phyloP scores from a whole-genome alignment of 2,888 invertebrate species.

The Thereva nobilitata region DNA sequence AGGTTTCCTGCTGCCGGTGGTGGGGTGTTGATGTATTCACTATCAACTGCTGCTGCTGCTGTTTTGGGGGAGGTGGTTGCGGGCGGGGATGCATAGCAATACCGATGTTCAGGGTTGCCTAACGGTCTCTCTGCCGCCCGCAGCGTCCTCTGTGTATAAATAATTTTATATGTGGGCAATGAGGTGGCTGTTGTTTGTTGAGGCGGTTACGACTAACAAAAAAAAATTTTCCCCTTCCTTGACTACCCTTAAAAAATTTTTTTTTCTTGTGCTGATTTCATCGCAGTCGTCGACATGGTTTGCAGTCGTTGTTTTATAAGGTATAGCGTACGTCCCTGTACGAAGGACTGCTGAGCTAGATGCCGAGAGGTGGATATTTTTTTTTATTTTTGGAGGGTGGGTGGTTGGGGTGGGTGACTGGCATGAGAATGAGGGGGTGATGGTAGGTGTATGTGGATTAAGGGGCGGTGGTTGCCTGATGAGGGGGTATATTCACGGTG shows the following conservation, averaged over 20 bases:
- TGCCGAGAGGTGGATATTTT: too few species aligned
- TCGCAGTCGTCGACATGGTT: slow-evolving; percentile 30
- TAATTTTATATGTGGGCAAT: slow-evolving; percentile 40
- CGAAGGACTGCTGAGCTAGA: too few species aligned
- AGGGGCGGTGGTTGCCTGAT: slow-evolving; percentile 3
- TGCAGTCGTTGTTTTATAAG: slow-evolving; percentile 19
- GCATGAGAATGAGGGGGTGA: neutral
- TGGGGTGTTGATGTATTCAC: too few species aligned
- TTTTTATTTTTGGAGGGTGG: neutral
- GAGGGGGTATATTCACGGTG: slow-evolving; percentile 14
- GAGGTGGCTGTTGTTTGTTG: slow-evolving; percentile 39
- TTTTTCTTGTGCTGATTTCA: slow-evolving; percentile 29
- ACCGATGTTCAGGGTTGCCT: too few species aligned
- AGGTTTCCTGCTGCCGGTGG: too few species aligned
- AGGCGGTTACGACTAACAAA: slow-evolving; percentile 34
- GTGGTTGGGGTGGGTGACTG: slow-evolving; percentile 1
- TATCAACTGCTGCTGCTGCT: too few species aligned
- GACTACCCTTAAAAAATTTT: slow-evolving; percentile 1
- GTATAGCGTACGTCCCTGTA: neutral
- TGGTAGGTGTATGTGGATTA: slow-evolving; percentile 20
- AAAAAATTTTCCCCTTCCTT: slow-evolving; percentile 14
- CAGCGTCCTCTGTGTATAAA: slow-evolving; percentile 31
- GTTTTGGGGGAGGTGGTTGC: too few species aligned
- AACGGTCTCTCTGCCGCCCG: too few species aligned
- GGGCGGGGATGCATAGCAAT: too few species aligned